phyloP scores from a whole-genome alignment of 2,113 vertebrate species.

The Isurus oxyrinchus region DNA sequence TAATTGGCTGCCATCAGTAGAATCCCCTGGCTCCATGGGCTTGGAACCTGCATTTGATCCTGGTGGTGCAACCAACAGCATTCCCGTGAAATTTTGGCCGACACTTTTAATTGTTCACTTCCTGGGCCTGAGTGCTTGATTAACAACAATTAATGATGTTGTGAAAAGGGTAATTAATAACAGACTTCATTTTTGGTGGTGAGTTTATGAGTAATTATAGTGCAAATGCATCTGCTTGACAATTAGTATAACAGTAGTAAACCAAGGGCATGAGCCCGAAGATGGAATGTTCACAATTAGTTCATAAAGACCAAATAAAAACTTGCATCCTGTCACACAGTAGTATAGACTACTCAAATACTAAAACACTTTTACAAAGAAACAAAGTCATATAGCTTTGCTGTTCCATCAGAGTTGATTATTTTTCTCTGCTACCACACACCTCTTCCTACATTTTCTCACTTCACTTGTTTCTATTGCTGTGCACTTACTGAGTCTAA shows the following conservation, averaged over 20 bases:
- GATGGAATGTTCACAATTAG: not conserved
- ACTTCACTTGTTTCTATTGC: not conserved
- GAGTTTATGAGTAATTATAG: not conserved
- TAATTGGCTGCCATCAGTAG: no score
- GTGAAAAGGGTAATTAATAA: not conserved
- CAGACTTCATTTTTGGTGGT: not conserved
- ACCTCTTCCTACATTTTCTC: not conserved
- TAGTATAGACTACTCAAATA: not conserved
- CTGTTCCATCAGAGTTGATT: not conserved
- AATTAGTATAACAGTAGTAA: not conserved
- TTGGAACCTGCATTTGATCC: no score
- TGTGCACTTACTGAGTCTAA: not conserved
- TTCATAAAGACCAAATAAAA: not conserved
- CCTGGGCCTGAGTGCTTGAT: not conserved
- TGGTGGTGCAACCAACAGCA: no score
- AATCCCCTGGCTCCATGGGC: no score
- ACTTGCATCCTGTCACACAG: not conserved
- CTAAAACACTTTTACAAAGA: not conserved
- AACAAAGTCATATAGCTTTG: not conserved
- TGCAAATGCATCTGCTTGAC: not conserved
- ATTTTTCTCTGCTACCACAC: not conserved
- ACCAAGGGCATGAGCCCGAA: not conserved
- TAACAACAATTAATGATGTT: not conserved
- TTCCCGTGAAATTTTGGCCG: no score
- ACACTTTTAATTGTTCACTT: not conserved